phyloP scores from a whole-genome alignment of 2,888 invertebrate genomes.

The Lasioglossum calceatum region DNA sequence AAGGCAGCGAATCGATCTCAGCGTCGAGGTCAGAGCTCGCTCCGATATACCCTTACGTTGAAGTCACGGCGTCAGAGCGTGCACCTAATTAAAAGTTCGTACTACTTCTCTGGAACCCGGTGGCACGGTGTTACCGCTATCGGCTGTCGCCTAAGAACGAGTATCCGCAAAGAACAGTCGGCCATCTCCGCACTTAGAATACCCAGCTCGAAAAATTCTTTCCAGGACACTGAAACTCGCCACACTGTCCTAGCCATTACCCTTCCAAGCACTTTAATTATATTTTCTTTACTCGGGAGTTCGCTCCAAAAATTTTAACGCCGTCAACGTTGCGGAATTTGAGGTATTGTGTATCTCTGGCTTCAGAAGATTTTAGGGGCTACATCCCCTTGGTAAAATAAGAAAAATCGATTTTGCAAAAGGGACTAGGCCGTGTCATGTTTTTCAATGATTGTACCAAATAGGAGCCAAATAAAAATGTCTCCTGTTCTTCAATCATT shows the following conservation, averaged over 20 bases:
- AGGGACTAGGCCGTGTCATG: too few species aligned
- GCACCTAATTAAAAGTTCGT: slow-evolving; percentile 69
- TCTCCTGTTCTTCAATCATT: too few species aligned
- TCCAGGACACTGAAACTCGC: slow-evolving; percentile 29
- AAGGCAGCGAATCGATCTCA: slow-evolving; percentile 45
- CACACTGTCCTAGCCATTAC: neutral
- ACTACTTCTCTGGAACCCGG: slow-evolving; percentile 38
- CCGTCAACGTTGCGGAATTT: too few species aligned
- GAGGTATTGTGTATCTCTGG: too few species aligned
- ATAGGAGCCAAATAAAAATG: too few species aligned
- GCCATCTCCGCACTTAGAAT: slow-evolving; percentile 31
- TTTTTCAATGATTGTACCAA: too few species aligned
- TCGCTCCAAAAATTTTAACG: neutral
- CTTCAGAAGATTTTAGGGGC: too few species aligned
- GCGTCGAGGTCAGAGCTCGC: slow-evolving; percentile 42
- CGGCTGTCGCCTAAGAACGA: slow-evolving; percentile 50
- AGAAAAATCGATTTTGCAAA: too few species aligned
- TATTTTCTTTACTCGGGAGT: neutral
- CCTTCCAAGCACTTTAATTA: neutral
- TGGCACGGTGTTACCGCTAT: slow-evolving; percentile 48
- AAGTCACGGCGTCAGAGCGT: slow-evolving; percentile 54
- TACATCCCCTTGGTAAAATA: too few species aligned
- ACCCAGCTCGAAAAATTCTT: slow-evolving; percentile 42
- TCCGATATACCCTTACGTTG: slow-evolving; percentile 48
- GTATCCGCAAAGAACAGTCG: slow-evolving; percentile 45